Percentiles rank a stretch among this genome's conserved stretches.
These are phyloP conservation scores for Puma concolor DNA, from an alignment of 2,113 vertebrate species.

Conservation along the genomic window DNA sequence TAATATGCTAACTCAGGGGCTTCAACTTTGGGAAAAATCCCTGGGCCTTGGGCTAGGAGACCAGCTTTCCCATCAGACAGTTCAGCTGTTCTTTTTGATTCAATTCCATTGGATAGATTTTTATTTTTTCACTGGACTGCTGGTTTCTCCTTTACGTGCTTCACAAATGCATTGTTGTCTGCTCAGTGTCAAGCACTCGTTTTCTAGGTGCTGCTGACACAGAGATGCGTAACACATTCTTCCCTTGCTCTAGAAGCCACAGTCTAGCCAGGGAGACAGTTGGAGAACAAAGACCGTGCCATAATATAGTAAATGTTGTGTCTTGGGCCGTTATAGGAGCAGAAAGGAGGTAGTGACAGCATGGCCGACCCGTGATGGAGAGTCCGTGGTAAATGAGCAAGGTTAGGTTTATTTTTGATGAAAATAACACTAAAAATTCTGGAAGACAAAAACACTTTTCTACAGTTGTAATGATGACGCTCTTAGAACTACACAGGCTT, in stretches of 20 bases:
- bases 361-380: not conserved
- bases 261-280: not conserved
- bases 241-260: accelerated
- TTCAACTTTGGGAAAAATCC: not conserved
- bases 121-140: not conserved
- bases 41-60: not conserved
- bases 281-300: not conserved
- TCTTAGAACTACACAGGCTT: not conserved
- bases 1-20: not conserved
- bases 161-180: not conserved
- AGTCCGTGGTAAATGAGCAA: not conserved
- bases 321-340: not conserved
- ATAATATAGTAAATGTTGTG: not conserved
- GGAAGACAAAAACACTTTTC: not conserved
- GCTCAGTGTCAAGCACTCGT: not conserved
- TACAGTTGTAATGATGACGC: not conserved
- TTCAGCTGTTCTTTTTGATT: not conserved
- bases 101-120: not conserved
- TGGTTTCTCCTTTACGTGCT: not conserved
- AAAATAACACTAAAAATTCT: not conserved
- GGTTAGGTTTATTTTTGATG: not conserved
- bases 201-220: not conserved
- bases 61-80: not conserved
- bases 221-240: not conserved
- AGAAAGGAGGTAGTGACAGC: not conserved